phyloP scores from a whole-genome alignment of 2,797 vertebrate species.

The Ibycter americanus region DNA sequence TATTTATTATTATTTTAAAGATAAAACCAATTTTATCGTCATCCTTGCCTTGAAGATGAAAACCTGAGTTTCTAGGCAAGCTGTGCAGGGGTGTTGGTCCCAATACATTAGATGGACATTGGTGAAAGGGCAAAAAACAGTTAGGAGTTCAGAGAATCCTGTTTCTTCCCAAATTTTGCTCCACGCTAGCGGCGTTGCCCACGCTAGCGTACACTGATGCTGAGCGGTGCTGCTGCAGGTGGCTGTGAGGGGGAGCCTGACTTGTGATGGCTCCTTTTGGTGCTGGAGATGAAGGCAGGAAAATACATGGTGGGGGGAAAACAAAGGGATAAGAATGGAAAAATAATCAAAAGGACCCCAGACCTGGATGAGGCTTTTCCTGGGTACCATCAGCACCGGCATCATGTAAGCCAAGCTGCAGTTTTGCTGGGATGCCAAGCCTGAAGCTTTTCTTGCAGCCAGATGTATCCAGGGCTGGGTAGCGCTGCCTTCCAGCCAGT shows the following conservation, averaged over 20 bases:
- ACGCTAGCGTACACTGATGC: fast-evolving
- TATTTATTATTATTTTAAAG: no score
- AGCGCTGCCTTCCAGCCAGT: not conserved
- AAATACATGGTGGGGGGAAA: fast-evolving
- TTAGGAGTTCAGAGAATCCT: not conserved
- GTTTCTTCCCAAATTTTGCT: not conserved
- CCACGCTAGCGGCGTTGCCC: not conserved
- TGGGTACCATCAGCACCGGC: not conserved
- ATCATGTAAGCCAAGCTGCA: not conserved
- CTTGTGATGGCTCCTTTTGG: not conserved
- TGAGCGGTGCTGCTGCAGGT: not conserved
- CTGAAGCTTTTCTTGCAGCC: not conserved
- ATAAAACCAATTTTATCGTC: fast-evolving
- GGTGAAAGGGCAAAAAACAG: not conserved
- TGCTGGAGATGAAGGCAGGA: not conserved
- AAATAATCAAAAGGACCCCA: not conserved
- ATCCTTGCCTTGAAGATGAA: not conserved
- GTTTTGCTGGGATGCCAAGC: not conserved
- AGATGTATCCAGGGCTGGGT: not conserved
- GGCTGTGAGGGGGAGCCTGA: not conserved
- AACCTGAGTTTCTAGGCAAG: not conserved
- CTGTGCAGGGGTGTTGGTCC: not conserved
- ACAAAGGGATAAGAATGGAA: not conserved
- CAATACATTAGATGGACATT: not conserved
- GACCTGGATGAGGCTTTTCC: not conserved